phyloP scores from a whole-genome alignment of 2,797 vertebrate genomes.

The Acipenser ruthenus region DNA sequence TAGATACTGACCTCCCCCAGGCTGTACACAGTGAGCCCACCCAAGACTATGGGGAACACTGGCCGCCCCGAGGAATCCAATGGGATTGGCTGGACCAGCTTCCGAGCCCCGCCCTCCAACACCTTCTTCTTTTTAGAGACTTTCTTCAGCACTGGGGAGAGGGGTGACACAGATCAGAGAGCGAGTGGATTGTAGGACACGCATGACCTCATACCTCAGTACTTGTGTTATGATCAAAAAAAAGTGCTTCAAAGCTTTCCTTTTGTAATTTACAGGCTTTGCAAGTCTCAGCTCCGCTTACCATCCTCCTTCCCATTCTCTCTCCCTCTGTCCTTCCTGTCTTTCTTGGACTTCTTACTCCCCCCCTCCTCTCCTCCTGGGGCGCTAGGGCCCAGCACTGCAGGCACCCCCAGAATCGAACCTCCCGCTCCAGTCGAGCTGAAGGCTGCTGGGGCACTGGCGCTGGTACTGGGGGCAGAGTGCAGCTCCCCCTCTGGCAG shows the following conservation, averaged over 20 bases:
- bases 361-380: slow-evolving; percentile 55
- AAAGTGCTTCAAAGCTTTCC: no score
- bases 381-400: slow-evolving; percentile 32
- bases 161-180: neutral
- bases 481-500: slow-evolving; percentile 64
- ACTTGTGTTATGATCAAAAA: no score
- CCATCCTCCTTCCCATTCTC: slow-evolving; percentile 75
- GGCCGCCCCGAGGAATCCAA: slow-evolving; percentile 74
- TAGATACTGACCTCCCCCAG: slow-evolving; percentile 72
- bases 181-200: neutral
- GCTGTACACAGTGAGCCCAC: slow-evolving; percentile 81
- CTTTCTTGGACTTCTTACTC: slow-evolving; percentile 77
- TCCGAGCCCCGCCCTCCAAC: slow-evolving; percentile 54
- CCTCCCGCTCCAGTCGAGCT: slow-evolving; percentile 44
- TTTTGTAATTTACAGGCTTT: no score
- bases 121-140: slow-evolving; percentile 75
- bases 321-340: slow-evolving; percentile 73
- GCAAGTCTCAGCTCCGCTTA: slow-evolving; percentile 29
- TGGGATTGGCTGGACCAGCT: slow-evolving; percentile 72
- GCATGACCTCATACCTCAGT: no score
- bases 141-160: slow-evolving; percentile 65
- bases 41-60: slow-evolving; percentile 74
- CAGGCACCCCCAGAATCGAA: slow-evolving; percentile 32
- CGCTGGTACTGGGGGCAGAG: slow-evolving; percentile 33
- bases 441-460: slow-evolving; percentile 35